Percentiles rank a stretch among this genome's conserved stretches.
These are phyloP conservation scores for Cistogaster globosa DNA, from an alignment of 2,888 invertebrate species.

Conservation along the genomic window DNA sequence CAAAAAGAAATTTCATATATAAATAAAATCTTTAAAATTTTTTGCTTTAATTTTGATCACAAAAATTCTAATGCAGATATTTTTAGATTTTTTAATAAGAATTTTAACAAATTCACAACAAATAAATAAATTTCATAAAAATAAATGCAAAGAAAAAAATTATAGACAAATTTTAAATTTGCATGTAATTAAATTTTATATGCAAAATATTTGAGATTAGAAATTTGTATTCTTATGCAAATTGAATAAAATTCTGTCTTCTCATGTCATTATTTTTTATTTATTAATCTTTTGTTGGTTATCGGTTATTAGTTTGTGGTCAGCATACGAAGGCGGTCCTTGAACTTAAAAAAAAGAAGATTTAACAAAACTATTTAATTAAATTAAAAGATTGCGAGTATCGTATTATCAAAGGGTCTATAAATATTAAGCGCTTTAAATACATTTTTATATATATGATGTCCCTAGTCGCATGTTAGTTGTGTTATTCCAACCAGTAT, in stretches of 20 bases:
- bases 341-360: not conserved
- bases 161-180: constrained; percentile 44
- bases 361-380: too few relatives aligned
- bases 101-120: constrained; percentile 64
- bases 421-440: too few relatives aligned
- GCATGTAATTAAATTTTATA: constrained; percentile 69
- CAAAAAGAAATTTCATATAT: constrained; percentile 42
- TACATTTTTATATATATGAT: too few relatives aligned
- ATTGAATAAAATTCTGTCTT: constrained; percentile 51
- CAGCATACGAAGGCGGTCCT: constrained; percentile 15
- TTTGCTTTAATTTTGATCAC: constrained; percentile 7
- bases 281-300: constrained; percentile 9
- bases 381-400: too few relatives aligned
- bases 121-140: constrained; percentile 50
- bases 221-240: constrained; percentile 50
- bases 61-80: constrained; percentile 56
- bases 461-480: too few relatives aligned
- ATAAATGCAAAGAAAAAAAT: constrained; percentile 10
- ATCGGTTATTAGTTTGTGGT: constrained; percentile 26
- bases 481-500: too few relatives aligned
- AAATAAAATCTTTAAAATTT: constrained; percentile 51
- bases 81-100: not conserved
- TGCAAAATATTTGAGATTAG: constrained; percentile 47
- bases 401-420: too few relatives aligned
- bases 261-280: constrained; percentile 2